phyloP scores from a whole-genome alignment of 2,113 vertebrate genomes.

The Cyanistes caeruleus region DNA sequence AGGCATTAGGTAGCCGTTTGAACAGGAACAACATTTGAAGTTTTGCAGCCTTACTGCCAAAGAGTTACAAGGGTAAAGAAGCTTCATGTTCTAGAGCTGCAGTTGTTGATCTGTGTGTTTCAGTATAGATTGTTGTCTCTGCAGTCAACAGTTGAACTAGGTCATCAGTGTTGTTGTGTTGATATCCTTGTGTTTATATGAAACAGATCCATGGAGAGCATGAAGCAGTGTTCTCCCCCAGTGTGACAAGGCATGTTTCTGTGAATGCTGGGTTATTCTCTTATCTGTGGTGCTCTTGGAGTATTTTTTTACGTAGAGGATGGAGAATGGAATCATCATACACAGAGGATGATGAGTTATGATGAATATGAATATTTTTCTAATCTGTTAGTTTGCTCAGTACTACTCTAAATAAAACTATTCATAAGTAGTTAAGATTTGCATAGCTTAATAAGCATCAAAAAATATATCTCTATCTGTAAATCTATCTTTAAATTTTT shows the following conservation, averaged over 20 bases:
- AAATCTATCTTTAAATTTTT: no score
- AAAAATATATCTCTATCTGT: background rate
- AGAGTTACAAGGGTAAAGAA: background rate
- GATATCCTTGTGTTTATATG: background rate
- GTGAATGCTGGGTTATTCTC: background rate
- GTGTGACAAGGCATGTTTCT: background rate
- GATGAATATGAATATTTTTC: background rate
- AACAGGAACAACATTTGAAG: background rate
- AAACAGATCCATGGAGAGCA: background rate
- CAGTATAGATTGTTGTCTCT: background rate
- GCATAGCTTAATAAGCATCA: background rate
- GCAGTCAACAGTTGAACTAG: background rate
- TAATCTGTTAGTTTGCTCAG: background rate
- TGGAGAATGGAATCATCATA: background rate
- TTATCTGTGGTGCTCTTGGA: background rate
- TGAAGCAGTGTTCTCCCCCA: background rate
- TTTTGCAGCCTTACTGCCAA: background rate
- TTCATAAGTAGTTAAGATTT: background rate
- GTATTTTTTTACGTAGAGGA: background rate
- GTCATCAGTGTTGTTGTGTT: background rate
- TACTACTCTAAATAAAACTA: background rate
- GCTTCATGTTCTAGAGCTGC: background rate
- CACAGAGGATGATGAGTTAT: background rate
- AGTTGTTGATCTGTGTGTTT: background rate
- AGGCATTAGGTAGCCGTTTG: background rate